Conservation (phyloP, 2,113 vertebrate genomes). For the Pachyramphus minor region DNA sequence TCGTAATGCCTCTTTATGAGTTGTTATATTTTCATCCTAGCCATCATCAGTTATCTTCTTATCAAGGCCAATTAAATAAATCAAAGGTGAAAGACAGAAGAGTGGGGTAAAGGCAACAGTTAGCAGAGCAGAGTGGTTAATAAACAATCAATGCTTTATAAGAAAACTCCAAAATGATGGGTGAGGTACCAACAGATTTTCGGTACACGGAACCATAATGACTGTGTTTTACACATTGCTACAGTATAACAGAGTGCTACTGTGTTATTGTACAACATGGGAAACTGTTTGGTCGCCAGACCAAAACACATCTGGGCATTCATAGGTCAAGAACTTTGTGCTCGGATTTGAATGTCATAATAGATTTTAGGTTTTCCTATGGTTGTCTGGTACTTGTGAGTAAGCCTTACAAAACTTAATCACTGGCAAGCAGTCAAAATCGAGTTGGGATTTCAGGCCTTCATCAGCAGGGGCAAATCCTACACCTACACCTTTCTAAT, state of each 20-base stretch:
- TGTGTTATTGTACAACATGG: not conserved
- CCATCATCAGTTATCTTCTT: not conserved
- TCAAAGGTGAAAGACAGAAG: not conserved
- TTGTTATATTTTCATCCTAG: not conserved
- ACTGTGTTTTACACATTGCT: not conserved
- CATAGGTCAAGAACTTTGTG: not conserved
- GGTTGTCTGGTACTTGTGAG: not conserved
- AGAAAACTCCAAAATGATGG: not conserved
- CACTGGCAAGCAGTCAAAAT: not conserved
- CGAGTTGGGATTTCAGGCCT: not conserved
- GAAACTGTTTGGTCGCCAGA: not conserved
- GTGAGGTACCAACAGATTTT: not conserved
- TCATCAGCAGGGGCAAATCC: not conserved
- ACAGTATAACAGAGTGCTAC: not conserved
- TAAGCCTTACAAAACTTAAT: not conserved
- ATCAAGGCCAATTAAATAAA: not conserved
- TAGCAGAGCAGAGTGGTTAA: not conserved
- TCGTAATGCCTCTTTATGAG: not conserved
- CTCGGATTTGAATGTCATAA: not conserved
- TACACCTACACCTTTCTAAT: not conserved
- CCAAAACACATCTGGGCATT: not conserved
- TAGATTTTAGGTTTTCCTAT: not conserved
- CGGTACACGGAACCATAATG: not conserved
- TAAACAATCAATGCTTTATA: not conserved
- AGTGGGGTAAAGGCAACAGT: not conserved